Percentiles rank a stretch among this genome's conserved stretches.
Conservation (phyloP, 1,140 invertebrate species). For the Calliopsis andreniformis region DNA sequence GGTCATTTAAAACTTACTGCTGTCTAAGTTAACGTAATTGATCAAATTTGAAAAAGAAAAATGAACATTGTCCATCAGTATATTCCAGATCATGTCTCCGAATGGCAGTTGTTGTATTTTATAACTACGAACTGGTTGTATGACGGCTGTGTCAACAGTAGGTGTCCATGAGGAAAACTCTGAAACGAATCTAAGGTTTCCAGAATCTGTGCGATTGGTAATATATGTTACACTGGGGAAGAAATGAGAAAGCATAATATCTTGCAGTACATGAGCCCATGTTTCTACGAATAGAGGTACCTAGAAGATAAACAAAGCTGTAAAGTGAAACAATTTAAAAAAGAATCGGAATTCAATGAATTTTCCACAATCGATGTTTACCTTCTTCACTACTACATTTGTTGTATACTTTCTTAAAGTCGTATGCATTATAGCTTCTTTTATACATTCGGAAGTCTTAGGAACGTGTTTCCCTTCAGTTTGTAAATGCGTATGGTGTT, state of each 20-base stretch:
- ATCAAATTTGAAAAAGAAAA: slow-evolving; percentile 41
- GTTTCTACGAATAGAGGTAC: slow-evolving; percentile 45
- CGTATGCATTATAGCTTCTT: slow-evolving; percentile 57
- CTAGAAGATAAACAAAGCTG: slow-evolving; percentile 25
- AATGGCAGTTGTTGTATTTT: slow-evolving; percentile 60
- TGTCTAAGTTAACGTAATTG: slow-evolving; percentile 20
- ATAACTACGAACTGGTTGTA: slow-evolving; percentile 54
- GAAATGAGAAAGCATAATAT: slow-evolving; percentile 30
- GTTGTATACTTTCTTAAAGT: slow-evolving; percentile 67
- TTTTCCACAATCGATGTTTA: slow-evolving; percentile 15
- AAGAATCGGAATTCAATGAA: no score
- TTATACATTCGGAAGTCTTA: slow-evolving; percentile 65
- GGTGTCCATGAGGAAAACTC: slow-evolving; percentile 56
- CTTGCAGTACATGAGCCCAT: slow-evolving; percentile 26
- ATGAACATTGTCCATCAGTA: slow-evolving; percentile 63
- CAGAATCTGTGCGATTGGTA: slow-evolving; percentile 41
- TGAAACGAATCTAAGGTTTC: slow-evolving; percentile 51
- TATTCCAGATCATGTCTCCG: slow-evolving; percentile 51
- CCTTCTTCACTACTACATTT: slow-evolving; percentile 61
- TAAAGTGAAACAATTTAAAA: background rate
- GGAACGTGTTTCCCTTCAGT: slow-evolving; percentile 51
- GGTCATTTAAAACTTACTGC: slow-evolving; percentile 47
- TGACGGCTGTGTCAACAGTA: slow-evolving; percentile 58
- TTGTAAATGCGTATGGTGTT: slow-evolving; percentile 52
- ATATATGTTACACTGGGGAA: slow-evolving; percentile 56